phyloP scores from a whole-genome alignment of 1,140 invertebrate genomes.

The Asbolus verrucosus region DNA sequence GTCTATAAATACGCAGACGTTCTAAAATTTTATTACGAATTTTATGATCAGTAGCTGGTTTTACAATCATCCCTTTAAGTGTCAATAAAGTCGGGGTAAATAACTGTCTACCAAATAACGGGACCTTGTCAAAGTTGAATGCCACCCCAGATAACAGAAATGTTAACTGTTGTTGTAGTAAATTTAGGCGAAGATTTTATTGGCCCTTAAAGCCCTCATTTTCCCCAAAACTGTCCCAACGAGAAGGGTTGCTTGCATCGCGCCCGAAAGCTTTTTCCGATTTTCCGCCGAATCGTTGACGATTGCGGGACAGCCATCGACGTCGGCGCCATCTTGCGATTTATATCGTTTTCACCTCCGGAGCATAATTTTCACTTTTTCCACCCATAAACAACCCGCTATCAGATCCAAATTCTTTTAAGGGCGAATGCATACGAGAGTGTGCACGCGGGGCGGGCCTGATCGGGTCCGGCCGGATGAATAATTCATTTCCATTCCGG shows the following conservation, averaged over 20 bases:
- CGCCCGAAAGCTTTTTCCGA: background rate
- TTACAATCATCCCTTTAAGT: constrained; percentile 50
- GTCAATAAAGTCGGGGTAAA: constrained; percentile 8
- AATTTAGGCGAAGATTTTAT: constrained; percentile 26
- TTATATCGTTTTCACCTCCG: too few species aligned
- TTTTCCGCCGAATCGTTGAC: too few species aligned
- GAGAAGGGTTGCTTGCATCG: background rate
- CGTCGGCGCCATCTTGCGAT: too few species aligned
- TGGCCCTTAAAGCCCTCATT: background rate
- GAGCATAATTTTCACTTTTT: too few species aligned
- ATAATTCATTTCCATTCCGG: constrained; percentile 2
- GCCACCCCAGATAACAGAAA: constrained; percentile 9
- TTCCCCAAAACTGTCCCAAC: background rate
- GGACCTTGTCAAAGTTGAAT: constrained; percentile 44
- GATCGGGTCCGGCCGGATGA: too few species aligned
- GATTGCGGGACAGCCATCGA: too few species aligned
- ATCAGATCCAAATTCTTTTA: background rate
- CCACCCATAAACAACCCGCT: too few species aligned
- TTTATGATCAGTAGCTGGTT: constrained; percentile 50
- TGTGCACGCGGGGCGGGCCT: background rate
- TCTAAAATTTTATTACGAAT: constrained; percentile 48
- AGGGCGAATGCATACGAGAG: background rate
- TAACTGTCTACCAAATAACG: constrained; percentile 40
- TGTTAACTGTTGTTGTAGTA: constrained; percentile 45
- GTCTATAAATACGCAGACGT: constrained; percentile 44